Percentiles rank a stretch among this genome's conserved stretches.
Conservation (phyloP, 2,888 invertebrate genomes). For the Scaptomyza parva region DNA sequence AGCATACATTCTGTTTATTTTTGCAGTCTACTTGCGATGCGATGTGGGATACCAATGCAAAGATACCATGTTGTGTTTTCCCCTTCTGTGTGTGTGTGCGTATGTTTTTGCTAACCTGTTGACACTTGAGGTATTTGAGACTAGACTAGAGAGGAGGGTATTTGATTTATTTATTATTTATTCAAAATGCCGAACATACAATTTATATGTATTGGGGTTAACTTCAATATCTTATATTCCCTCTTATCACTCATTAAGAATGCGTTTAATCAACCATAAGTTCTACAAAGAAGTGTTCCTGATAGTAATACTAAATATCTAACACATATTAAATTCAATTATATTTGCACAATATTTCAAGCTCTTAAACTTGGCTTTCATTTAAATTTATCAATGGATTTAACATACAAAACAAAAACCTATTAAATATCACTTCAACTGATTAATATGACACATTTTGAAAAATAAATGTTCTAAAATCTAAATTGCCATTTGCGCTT, state of each 20-base stretch:
- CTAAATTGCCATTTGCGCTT: background rate
- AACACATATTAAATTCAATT: too few species aligned
- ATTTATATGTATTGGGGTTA: too few species aligned
- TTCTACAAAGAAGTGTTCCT: too few species aligned
- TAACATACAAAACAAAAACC: too few species aligned
- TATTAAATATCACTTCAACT: background rate
- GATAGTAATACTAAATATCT: too few species aligned
- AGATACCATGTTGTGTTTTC: constrained; percentile 15
- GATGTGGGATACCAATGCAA: constrained; percentile 32
- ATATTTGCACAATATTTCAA: too few species aligned
- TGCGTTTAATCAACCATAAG: background rate
- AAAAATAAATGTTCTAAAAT: background rate
- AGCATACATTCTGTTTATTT: constrained; percentile 46
- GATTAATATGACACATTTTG: background rate
- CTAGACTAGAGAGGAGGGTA: constrained; percentile 13
- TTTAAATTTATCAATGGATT: too few species aligned
- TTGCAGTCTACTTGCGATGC: constrained; percentile 55
- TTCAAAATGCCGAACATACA: background rate
- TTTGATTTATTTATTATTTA: constrained; percentile 24
- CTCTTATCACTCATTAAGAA: background rate
- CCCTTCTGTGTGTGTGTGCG: constrained; percentile 21
- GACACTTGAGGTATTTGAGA: constrained; percentile 29
- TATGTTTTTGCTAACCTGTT: constrained; percentile 44
- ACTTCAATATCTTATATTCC: background rate
- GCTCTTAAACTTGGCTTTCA: too few species aligned